Evolutionary conservation across 2,888 invertebrate species (phyloP), one percentile per base, ranked within the genome.

Genomic region (Chalcosyrphus nemorum): DNA sequence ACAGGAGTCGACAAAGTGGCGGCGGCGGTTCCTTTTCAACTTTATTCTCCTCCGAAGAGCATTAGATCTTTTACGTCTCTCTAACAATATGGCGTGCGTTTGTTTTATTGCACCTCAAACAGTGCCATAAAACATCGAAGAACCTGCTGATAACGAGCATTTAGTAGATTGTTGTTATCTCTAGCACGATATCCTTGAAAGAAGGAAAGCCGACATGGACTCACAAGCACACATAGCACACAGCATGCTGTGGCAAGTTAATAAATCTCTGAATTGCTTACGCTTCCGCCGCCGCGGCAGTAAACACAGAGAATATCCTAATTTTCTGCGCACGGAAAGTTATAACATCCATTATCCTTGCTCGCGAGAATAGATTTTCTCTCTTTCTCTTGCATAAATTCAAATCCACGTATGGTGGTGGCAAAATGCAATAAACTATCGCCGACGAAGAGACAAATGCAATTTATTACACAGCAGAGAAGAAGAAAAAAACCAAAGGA

Each of bases 401-500:
- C 68, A 78, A 78, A 74, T 84, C n/a, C 74, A 70, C 68, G 74
- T 72, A 78, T 84, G 68, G 47, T 59, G 52, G 65, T 63, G 52
- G 65, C 59, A 70, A 80, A 75, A 80, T 75, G 74, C 84, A 84
- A 84, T 84, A 84, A 84, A 84, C 84, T 84, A 84, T 84, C 80
- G 65, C 65, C 74, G 70, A 74, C 74, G 78, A 80, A 74, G 74
- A 56, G 74, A 56, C 80, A 70, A 84, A 80, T 74, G 74, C 84
- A 84, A 84, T 84, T 84, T 84, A 84, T 84, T 84, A 84, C 74
- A 75, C 57, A 57, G 61, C 56, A 68, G 13, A 54, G 35, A 54
- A 54, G 38, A 19, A 43, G 41, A 54, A 21, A 38, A 54, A 32
- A 68, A 52, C 56, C 47, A 27, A 80, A 80, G 74, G 74, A 84